Percentiles rank a stretch among this genome's conserved stretches.
Evolutionary conservation across 2,888 invertebrate genomes (phyloP).

Genomic region (Prosapia bicincta): DNA sequence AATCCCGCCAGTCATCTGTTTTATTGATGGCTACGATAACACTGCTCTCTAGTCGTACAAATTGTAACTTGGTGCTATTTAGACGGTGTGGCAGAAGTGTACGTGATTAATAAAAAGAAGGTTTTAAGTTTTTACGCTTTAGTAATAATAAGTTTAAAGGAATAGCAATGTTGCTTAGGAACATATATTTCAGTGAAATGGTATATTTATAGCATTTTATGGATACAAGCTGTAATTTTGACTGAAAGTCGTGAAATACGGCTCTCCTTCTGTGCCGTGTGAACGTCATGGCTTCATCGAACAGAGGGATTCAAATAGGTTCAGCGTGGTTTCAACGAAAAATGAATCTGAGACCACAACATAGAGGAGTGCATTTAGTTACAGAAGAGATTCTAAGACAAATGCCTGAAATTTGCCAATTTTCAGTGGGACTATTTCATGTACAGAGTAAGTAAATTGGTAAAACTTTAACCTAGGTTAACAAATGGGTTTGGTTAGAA

Average conservation of each 20-base stretch:
- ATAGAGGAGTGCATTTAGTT: constrained; percentile 94
- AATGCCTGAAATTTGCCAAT: constrained; percentile 91
- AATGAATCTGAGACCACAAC: constrained; percentile 93
- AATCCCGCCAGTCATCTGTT: constrained; percentile 34
- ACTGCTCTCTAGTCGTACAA: constrained; percentile 32
- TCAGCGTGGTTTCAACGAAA: constrained; percentile 98
- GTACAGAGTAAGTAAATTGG: constrained; percentile 82
- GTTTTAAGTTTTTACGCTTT: constrained; percentile 21
- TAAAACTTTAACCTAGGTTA: constrained; percentile 21
- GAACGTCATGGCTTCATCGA: constrained; percentile 71
- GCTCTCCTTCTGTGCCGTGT: constrained; percentile 29
- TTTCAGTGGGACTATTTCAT: constrained; percentile 93
- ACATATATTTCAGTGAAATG: constrained; percentile 25
- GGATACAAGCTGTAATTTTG: constrained; percentile 32
- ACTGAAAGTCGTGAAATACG: constrained; percentile 18
- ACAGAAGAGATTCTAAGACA: constrained; percentile 94
- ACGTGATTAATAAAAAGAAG: constrained; percentile 24
- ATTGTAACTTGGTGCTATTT: constrained; percentile 33
- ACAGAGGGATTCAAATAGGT: constrained; percentile 88
- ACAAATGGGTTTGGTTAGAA: constrained; percentile 32
- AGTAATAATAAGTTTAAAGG: constrained; percentile 13
- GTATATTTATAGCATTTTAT: constrained; percentile 38
- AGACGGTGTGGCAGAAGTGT: constrained; percentile 29
- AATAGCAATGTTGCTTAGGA: constrained; percentile 29
- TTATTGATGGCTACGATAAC: constrained; percentile 32